Base-by-base conservation (phyloP, 2,113 vertebrate genomes). In the Heterocephalus glaber region DNA sequence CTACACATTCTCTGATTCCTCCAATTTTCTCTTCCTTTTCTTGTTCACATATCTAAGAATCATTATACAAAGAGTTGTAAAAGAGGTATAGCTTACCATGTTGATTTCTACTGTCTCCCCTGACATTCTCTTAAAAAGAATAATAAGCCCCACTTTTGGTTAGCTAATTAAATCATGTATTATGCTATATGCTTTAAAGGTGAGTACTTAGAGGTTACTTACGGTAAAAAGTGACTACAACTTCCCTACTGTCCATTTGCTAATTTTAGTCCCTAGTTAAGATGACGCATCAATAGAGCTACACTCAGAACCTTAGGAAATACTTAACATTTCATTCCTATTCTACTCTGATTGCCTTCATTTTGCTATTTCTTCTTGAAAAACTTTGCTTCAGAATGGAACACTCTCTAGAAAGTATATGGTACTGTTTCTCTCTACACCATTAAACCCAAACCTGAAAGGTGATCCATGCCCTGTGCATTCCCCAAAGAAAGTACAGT, bases 361-460 rank as follows among this genome's bases (percentile, higher is more conserved):
- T 38, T 90, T 92, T 79, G 4, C 10, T 30, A 47, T 86, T 86
- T 93, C 38, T 26, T 90, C 89, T 68, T 49, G 44, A 1, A 44
- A 81, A 89, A 5, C 49, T 63, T 65, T 58, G n/a, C 56, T 86
- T 97, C 77, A 66, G 38, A 97, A 95, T 89, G 56, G 74, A 56
- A 41, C 94, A 70, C 79, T 90, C 41, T 91, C 87, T 96, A 82
- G 56, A 60, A 90, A 97, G 81, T 86, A 84, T 63, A 56, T 92
- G 52, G 47, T 0, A 0, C 74, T 88, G 63, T 89, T 92, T 90
- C 86, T 54, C 63, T 95, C 22, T 49, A 72, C 66, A 56, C 85
- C 28, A 63, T 95, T 63, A 87, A 97, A 95, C 90, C 88, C 93
- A 83, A 92, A 66, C 44, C 72, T 96, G 94, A 87, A 74, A 93